These are phyloP conservation scores for Magallana nippona DNA, from an alignment of 2,888 invertebrate genomes.

Conservation along the genomic window DNA sequence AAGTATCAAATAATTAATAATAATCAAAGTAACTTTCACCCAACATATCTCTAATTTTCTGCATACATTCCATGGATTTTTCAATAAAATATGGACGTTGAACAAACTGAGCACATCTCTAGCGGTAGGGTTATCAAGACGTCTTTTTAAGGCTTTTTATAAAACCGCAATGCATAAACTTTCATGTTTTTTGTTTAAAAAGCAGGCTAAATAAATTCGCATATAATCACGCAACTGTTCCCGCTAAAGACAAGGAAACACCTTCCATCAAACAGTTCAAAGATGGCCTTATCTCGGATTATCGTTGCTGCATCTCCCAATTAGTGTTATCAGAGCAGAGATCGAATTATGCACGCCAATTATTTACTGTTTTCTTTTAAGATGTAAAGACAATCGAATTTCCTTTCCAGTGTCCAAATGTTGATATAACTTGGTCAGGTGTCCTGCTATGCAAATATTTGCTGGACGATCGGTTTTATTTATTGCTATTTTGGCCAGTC, in stretches of 20 bases:
- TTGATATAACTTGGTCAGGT: conserved; percentile 32
- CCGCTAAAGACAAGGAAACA: not conserved
- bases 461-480: not conserved
- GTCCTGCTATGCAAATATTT: conserved; percentile 11
- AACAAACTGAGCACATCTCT: no score
- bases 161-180: no score
- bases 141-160: no score
- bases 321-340: not conserved
- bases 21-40: no score
- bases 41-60: no score
- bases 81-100: no score
- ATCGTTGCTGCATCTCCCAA: not conserved
- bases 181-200: not conserved
- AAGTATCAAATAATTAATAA: no score
- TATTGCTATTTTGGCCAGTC: not conserved
- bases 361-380: conserved; percentile 30
- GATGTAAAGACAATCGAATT: conserved; percentile 20
- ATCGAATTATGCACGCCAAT: conserved; percentile 23
- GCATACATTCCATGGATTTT: no score
- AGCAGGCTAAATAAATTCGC: not conserved
- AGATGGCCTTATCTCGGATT: not conserved
- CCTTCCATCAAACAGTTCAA: not conserved
- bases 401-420: conserved; percentile 17
- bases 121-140: no score
- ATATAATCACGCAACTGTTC: not conserved